Evolutionary conservation across 2,888 invertebrate species (phyloP).

Genomic region (Volucella zonaria): DNA sequence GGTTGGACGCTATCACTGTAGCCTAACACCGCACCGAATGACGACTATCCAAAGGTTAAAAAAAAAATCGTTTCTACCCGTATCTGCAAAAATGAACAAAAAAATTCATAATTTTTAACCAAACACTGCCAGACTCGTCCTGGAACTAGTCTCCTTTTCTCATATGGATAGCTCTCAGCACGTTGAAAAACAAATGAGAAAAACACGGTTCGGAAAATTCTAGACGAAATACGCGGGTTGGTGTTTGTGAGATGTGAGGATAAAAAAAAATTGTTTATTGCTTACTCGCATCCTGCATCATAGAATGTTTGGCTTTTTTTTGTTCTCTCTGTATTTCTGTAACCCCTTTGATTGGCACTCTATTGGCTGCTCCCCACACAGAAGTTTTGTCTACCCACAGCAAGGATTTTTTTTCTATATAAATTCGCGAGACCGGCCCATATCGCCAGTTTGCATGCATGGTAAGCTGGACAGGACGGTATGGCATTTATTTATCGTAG

Average conservation of each 20-base stretch:
- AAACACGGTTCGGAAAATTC: constrained; percentile 50
- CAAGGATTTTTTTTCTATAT: constrained; percentile 36
- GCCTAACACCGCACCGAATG: constrained; percentile 42
- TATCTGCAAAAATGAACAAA: constrained; percentile 38
- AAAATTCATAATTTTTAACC: constrained; percentile 67
- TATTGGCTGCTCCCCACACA: constrained; percentile 52
- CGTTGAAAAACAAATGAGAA: neutral
- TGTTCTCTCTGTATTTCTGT: constrained; percentile 22
- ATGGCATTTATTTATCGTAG: constrained; percentile 52
- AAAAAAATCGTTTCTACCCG: constrained; percentile 3
- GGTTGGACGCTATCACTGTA: constrained; percentile 48
- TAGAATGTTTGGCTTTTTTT: constrained; percentile 58
- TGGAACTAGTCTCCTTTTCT: constrained; percentile 27
- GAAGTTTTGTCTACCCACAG: constrained; percentile 42
- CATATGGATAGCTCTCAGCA: constrained; percentile 19
- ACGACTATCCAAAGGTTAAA: constrained; percentile 54
- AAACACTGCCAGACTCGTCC: constrained; percentile 62
- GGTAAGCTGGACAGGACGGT: constrained; percentile 14
- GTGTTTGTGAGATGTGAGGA: constrained; percentile 29
- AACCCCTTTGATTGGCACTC: constrained; percentile 60
- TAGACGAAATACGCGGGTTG: constrained; percentile 37
- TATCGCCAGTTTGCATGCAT: constrained; percentile 69
- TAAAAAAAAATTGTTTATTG: constrained; percentile 64
- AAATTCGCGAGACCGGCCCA: constrained; percentile 51
- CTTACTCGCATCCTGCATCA: constrained; percentile 72